Evolutionary conservation across 2,113 vertebrate genomes (phyloP).

Genomic region (Pangasianodon gigas): DNA sequence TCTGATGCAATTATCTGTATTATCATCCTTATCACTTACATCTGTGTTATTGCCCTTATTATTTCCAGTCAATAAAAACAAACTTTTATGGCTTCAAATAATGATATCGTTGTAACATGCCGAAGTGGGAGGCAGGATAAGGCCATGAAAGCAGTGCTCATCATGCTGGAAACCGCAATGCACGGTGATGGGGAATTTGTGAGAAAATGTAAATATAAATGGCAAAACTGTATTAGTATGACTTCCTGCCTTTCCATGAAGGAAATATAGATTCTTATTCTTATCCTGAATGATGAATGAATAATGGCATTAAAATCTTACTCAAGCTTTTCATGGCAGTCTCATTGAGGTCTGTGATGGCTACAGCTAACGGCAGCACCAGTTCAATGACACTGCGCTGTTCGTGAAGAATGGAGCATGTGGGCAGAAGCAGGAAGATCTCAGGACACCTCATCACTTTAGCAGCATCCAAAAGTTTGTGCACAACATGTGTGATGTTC

Average conservation of each 20-base stretch:
- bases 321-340: slow-evolving; percentile 55
- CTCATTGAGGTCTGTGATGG: slow-evolving; percentile 48
- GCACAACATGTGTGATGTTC: slow-evolving; percentile 45
- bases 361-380: slow-evolving; percentile 53
- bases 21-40: not conserved
- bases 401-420: slow-evolving; percentile 62
- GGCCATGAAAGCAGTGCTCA: not conserved
- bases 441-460: slow-evolving; percentile 61
- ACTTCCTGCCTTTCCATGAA: not conserved
- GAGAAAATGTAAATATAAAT: not conserved
- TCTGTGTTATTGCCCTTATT: not conserved
- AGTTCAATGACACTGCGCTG: slow-evolving; percentile 36
- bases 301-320: slow-evolving; percentile 49
- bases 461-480: not conserved
- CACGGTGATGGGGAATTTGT: not conserved
- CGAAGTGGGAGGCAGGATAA: not conserved
- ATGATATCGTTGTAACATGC: not conserved
- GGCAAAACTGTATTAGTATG: not conserved
- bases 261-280: not conserved
- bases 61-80: not conserved
- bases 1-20: not conserved
- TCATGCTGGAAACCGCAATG: not conserved
- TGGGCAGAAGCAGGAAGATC: slow-evolving; percentile 63
- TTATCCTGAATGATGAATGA: not conserved
- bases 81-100: not conserved